Conservation (phyloP, 2,113 vertebrate genomes). For the Xenus cinereus region DNA sequence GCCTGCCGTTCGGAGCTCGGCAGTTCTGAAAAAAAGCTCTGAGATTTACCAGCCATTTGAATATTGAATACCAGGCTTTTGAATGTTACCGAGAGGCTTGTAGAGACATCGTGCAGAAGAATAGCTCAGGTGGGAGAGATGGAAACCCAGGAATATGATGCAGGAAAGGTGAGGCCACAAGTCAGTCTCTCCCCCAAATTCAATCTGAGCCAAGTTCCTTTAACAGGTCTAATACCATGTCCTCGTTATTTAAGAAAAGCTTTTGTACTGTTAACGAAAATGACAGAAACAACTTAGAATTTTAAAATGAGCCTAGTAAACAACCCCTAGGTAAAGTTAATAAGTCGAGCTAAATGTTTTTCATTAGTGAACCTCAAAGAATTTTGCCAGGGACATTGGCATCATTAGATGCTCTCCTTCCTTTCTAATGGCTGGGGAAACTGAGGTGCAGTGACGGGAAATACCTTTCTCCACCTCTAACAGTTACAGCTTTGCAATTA, state of each 20-base stretch:
- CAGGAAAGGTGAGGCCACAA: not conserved
- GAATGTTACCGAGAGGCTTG: not conserved
- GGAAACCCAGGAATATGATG: not conserved
- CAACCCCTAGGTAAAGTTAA: not conserved
- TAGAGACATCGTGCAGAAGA: not conserved
- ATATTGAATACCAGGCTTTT: not conserved
- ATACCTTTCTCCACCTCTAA: not conserved
- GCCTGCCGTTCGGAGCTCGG: not conserved
- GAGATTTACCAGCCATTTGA: not conserved
- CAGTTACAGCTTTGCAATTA: not conserved
- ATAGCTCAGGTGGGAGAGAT: not conserved
- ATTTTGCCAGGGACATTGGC: not conserved
- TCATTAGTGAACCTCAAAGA: not conserved
- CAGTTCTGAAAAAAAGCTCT: not conserved
- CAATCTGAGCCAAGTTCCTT: not conserved
- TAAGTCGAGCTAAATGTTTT: not conserved
- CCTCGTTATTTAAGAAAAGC: not conserved
- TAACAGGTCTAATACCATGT: not conserved
- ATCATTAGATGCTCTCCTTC: accelerated
- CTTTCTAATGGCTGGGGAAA: not conserved
- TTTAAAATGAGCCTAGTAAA: not conserved
- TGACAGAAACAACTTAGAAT: not conserved
- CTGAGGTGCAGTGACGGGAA: not conserved
- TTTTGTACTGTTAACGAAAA: not conserved
- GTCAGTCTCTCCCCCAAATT: not conserved